phyloP scores from a whole-genome alignment of 1,140 invertebrate genomes.

The Procambarus clarkii region DNA sequence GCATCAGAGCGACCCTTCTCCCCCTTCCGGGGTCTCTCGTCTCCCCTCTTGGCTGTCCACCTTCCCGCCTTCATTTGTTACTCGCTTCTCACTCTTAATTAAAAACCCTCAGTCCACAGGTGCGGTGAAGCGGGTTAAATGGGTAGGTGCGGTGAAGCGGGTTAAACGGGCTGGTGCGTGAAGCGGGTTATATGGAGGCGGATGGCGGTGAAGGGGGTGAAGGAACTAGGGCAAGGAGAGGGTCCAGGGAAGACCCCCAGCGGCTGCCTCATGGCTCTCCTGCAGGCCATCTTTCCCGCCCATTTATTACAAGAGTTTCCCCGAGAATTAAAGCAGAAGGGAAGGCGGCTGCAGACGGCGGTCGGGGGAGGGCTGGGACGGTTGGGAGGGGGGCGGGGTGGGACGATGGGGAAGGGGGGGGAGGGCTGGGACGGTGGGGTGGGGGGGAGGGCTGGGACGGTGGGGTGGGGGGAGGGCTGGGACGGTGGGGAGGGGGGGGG shows the following conservation, averaged over 20 bases:
- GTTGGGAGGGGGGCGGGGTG: neutral
- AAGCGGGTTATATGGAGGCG: no score
- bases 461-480: no score
- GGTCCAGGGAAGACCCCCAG: no score
- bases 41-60: constrained; percentile 29
- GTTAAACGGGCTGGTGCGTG: neutral
- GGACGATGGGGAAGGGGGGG: neutral
- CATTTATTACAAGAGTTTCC: constrained; percentile 15
- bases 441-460: no score
- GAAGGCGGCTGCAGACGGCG: neutral
- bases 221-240: no score
- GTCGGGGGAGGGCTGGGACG: neutral
- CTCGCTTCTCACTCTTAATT: constrained; percentile 48
- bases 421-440: no score
- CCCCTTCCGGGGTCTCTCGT: neutral
- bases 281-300: constrained; percentile 1
- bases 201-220: no score
- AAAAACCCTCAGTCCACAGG: constrained; percentile 19
- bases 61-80: constrained; percentile 48
- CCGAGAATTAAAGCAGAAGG: neutral
- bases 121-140: neutral
- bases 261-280: no score
- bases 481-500: no score
- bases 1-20: neutral
- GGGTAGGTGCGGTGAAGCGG: no score